These are phyloP conservation scores for Zophobas morio DNA, from an alignment of 1,140 invertebrate genomes.

Conservation along the genomic window DNA sequence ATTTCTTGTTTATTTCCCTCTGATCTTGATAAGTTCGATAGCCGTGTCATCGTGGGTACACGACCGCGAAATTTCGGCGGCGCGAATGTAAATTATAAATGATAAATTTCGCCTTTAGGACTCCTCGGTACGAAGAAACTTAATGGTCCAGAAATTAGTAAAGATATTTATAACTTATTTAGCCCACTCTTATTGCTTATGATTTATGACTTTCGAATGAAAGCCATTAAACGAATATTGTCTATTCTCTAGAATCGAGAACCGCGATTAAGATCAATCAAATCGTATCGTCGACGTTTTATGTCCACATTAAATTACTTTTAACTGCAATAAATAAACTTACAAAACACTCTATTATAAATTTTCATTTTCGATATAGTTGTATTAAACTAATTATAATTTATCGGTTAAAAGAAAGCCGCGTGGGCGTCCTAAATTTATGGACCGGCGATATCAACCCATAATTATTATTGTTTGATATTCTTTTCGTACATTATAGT, in stretches of 20 bases:
- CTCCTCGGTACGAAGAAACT: not conserved
- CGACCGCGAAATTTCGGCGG: too few species aligned
- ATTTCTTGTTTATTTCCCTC: too few species aligned
- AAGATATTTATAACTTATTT: constrained; percentile 7
- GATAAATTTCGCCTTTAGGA: too few species aligned
- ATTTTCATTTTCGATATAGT: constrained; percentile 34
- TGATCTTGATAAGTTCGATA: too few species aligned
- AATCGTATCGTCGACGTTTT: constrained; percentile 20
- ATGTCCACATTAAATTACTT: constrained; percentile 23
- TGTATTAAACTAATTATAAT: constrained; percentile 33
- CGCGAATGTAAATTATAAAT: too few species aligned
- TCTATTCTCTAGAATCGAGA: not conserved
- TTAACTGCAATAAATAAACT: constrained; percentile 20
- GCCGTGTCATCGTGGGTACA: too few species aligned
- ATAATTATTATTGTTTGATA: constrained; percentile 39
- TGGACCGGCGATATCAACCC: constrained; percentile 20
- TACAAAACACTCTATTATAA: not conserved
- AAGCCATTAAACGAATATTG: constrained; percentile 1
- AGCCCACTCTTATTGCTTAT: not conserved
- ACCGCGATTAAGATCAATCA: constrained; percentile 12
- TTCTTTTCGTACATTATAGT: not conserved
- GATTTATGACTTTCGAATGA: not conserved
- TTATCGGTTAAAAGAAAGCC: constrained; percentile 22
- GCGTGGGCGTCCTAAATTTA: constrained; percentile 22
- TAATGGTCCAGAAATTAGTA: not conserved